Percentiles rank a stretch among this genome's conserved stretches.
phyloP scores from a whole-genome alignment of 2,797 vertebrate genomes.

The Sebastes taczanowskii region DNA sequence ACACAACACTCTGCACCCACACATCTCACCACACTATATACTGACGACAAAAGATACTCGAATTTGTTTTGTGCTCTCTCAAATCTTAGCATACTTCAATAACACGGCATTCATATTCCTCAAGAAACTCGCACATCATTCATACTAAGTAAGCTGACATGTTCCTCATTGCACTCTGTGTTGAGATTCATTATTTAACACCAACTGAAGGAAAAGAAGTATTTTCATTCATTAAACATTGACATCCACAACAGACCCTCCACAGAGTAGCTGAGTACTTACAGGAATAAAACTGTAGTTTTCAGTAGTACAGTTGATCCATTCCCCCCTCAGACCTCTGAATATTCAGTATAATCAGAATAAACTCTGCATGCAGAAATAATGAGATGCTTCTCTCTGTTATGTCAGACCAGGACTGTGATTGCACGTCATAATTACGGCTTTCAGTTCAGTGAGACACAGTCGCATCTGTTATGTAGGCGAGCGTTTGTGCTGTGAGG shows the following conservation, averaged over 20 bases:
- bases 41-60: background rate
- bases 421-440: conserved; percentile 42
- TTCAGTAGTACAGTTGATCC: conserved; percentile 16
- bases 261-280: background rate
- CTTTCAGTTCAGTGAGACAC: conserved; percentile 40
- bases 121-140: background rate
- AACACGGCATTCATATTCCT: conserved; percentile 10
- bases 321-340: conserved; percentile 10
- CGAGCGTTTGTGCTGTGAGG: background rate
- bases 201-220: background rate
- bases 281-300: background rate
- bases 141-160: background rate
- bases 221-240: background rate
- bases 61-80: background rate
- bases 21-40: conserved; percentile 1
- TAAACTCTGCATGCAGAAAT: conserved; percentile 16
- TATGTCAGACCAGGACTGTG: conserved; percentile 22
- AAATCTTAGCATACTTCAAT: background rate
- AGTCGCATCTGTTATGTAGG: conserved; percentile 54
- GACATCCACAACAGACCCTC: background rate
- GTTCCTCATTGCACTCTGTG: background rate
- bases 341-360: conserved; percentile 32
- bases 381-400: conserved; percentile 45
- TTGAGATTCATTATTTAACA: background rate
- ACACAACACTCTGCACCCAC: conserved; percentile 34